phyloP scores from a whole-genome alignment of 2,888 invertebrate genomes.

The Leptinotarsa peninsularis region DNA sequence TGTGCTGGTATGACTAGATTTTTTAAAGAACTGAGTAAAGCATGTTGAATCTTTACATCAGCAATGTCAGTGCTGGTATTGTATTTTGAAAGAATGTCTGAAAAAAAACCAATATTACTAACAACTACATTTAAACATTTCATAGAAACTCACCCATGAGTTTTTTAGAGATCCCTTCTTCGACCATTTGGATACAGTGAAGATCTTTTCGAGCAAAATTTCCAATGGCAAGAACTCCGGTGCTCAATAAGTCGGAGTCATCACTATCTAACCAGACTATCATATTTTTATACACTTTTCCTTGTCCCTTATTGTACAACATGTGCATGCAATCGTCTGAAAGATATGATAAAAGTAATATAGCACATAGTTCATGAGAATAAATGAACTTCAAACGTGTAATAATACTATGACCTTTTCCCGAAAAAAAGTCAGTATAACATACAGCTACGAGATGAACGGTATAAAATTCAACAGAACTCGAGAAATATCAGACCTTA shows the following conservation, averaged over 20 bases:
- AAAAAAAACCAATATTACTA: conserved; percentile 26
- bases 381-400: too few relatives aligned
- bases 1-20: conserved; percentile 79
- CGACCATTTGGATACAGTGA: conserved; percentile 86
- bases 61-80: conserved; percentile 69
- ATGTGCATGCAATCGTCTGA: conserved; percentile 88
- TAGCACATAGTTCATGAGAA: neutral
- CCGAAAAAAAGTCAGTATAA: too few relatives aligned
- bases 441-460: too few relatives aligned
- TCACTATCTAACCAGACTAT: conserved; percentile 81
- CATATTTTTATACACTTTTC: conserved; percentile 78
- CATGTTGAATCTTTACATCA: conserved; percentile 77
- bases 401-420: too few relatives aligned
- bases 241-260: conserved; percentile 82
- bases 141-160: conserved; percentile 68
- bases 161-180: conserved; percentile 80
- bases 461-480: too few relatives aligned
- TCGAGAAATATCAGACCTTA: too few relatives aligned
- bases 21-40: conserved; percentile 80
- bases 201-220: conserved; percentile 91
- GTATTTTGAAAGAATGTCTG: conserved; percentile 68
- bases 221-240: conserved; percentile 86
- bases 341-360: conserved; percentile 40
- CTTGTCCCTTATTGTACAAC: conserved; percentile 82
- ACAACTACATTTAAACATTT: neutral